These are phyloP conservation scores for Julus scandinavius DNA, from an alignment of 2,888 invertebrate species.

Conservation along the genomic window DNA sequence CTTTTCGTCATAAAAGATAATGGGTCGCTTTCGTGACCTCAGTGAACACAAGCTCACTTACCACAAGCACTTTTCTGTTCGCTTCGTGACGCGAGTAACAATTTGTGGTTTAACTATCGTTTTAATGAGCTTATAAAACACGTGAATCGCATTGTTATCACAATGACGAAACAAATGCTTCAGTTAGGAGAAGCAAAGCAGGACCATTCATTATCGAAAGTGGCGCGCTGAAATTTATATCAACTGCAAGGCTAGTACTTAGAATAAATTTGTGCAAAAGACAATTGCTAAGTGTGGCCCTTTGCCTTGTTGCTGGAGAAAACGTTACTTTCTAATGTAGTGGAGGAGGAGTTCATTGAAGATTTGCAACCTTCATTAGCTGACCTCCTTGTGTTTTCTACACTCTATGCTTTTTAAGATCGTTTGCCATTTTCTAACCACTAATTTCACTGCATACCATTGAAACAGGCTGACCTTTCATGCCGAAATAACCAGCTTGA, in stretches of 20 bases:
- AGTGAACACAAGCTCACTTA: background rate
- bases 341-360: background rate
- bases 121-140: constrained; percentile 22
- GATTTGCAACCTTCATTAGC: background rate
- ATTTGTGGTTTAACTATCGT: constrained; percentile 3
- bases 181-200: background rate
- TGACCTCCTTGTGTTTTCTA: background rate
- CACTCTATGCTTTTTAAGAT: background rate
- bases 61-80: constrained; percentile 17
- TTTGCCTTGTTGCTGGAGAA: no score
- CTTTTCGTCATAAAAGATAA: constrained; percentile 26
- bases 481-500: constrained; percentile 91
- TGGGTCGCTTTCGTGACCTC: constrained; percentile 24
- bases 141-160: constrained; percentile 12
- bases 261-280: background rate
- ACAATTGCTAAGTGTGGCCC: background rate
- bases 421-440: background rate
- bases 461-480: constrained; percentile 83
- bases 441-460: no score
- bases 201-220: background rate
- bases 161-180: background rate
- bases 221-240: background rate
- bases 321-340: background rate
- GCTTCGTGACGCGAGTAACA: background rate
- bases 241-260: background rate